phyloP scores from a whole-genome alignment of 2,888 invertebrate genomes.

The Eupithecia exiguata region DNA sequence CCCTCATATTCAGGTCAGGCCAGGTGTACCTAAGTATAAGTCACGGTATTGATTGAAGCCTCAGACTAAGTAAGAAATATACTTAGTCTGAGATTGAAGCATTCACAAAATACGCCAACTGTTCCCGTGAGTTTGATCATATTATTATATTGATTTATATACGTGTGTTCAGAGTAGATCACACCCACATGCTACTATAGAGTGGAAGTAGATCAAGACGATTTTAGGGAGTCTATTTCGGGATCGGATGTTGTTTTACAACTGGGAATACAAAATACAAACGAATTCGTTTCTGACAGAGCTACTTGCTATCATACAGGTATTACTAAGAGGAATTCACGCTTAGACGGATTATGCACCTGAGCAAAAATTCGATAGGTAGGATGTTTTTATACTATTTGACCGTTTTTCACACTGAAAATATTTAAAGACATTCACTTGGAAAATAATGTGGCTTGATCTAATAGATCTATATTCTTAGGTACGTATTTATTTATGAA shows the following conservation, averaged over 20 bases:
- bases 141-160: constrained; percentile 32
- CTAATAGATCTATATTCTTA: no score
- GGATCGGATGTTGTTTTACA: constrained; percentile 47
- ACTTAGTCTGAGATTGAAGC: no score
- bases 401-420: no score
- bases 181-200: constrained; percentile 23
- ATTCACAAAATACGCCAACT: neutral
- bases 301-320: neutral
- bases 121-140: constrained; percentile 16
- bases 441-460: no score
- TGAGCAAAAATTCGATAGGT: neutral
- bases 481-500: no score
- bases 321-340: neutral
- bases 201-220: constrained; percentile 47
- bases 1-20: neutral
- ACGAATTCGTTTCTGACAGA: constrained; percentile 20
- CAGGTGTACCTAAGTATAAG: neutral
- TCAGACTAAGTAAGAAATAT: no score
- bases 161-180: constrained; percentile 6
- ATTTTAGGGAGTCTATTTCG: constrained; percentile 47
- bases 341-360: neutral
- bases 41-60: neutral
- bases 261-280: constrained; percentile 41
- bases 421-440: no score
- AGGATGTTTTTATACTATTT: neutral